These are phyloP conservation scores for Hoplostethus atlanticus DNA, from an alignment of 2,797 vertebrate species.

Conservation along the genomic window DNA sequence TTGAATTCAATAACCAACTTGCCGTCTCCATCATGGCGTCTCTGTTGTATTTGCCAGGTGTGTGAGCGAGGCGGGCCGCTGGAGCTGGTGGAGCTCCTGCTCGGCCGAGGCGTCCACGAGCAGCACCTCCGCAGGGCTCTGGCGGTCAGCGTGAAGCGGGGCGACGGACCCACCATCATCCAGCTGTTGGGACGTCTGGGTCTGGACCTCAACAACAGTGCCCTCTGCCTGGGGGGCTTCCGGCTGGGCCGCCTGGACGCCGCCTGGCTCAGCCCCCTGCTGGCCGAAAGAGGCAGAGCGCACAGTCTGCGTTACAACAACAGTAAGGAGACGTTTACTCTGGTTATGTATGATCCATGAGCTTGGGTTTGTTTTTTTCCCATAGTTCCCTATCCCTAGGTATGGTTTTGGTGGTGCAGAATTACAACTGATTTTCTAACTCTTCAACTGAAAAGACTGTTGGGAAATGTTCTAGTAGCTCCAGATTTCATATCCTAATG, in stretches of 20 bases:
- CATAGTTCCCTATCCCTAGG: not conserved
- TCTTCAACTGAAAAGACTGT: not conserved
- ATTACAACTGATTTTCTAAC: not conserved
- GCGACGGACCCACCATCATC: conserved; percentile 87
- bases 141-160: conserved; percentile 86
- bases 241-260: conserved; percentile 90
- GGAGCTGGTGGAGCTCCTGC: conserved; percentile 91
- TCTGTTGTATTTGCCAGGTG: conserved; percentile 80
- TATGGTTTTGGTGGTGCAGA: not conserved
- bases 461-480: not conserved
- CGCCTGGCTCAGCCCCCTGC: conserved; percentile 91
- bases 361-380: too few species aligned
- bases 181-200: conserved; percentile 91
- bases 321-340: conserved; percentile 79
- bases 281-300: conserved; percentile 84
- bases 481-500: too few species aligned
- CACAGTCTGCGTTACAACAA: conserved; percentile 75
- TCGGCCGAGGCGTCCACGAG: conserved; percentile 88
- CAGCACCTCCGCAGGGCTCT: conserved; percentile 93
- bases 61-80: conserved; percentile 91
- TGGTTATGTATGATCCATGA: too few species aligned
- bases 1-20: too few species aligned
- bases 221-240: conserved; percentile 94
- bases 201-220: conserved; percentile 90
- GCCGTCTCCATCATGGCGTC: too few species aligned